phyloP scores from a whole-genome alignment of 2,888 invertebrate genomes.

The Cosmorhoe ocellata region DNA sequence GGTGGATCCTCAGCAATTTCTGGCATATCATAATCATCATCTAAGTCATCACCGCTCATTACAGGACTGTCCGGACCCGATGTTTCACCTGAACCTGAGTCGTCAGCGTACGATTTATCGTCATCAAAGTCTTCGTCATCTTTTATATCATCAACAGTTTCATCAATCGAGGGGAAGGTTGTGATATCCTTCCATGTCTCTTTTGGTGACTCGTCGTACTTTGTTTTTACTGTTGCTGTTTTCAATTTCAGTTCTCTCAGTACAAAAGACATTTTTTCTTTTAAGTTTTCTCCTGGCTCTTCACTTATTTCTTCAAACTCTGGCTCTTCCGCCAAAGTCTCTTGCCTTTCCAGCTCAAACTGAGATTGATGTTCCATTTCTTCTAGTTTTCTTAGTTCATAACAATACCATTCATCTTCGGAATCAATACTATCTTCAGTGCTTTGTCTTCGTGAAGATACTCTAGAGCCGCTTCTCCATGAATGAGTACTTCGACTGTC shows the following conservation, averaged over 20 bases:
- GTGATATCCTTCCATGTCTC: constrained; percentile 75
- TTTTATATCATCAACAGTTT: constrained; percentile 59
- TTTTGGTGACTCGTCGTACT: constrained; percentile 66
- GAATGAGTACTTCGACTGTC: constrained; percentile 94
- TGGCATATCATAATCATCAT: constrained; percentile 84
- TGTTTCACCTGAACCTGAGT: constrained; percentile 91
- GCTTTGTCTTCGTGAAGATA: constrained; percentile 93
- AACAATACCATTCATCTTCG: constrained; percentile 96
- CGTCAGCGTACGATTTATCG: constrained; percentile 78
- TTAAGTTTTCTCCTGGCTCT: constrained; percentile 86
- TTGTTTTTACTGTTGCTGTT: constrained; percentile 77
- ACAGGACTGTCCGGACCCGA: constrained; percentile 94
- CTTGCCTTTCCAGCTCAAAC: constrained; percentile 84
- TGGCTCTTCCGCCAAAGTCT: constrained; percentile 83
- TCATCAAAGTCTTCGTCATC: constrained; percentile 62
- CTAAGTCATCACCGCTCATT: constrained; percentile 87
- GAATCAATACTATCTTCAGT: constrained; percentile 96
- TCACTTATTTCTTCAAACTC: constrained; percentile 77
- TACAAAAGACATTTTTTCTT: constrained; percentile 91
- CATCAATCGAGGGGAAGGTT: constrained; percentile 76
- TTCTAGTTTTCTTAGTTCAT: constrained; percentile 92
- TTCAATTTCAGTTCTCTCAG: constrained; percentile 88
- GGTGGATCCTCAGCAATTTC: constrained; percentile 65
- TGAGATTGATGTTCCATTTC: constrained; percentile 91
- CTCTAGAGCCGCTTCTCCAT: constrained; percentile 92